Conservation (phyloP, 2,113 vertebrate genomes). For the Phylloscopus whistleri region DNA sequence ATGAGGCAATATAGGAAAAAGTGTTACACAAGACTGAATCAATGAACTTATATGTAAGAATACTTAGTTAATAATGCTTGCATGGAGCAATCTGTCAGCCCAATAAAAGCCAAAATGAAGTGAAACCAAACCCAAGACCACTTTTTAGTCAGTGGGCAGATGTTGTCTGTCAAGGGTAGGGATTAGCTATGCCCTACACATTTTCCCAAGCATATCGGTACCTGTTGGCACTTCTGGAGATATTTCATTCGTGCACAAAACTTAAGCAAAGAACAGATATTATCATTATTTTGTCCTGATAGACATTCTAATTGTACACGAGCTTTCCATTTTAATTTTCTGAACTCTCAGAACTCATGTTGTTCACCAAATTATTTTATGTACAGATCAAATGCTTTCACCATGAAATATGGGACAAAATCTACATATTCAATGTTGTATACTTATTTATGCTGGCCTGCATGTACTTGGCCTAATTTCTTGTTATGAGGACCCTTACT, state of each 20-base stretch:
- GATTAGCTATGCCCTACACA: neutral
- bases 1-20: neutral
- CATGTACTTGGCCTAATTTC: neutral
- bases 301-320: neutral
- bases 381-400: neutral
- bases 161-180: neutral
- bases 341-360: neutral
- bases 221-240: neutral
- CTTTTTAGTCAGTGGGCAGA: neutral
- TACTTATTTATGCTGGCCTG: neutral
- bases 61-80: neutral
- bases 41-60: neutral
- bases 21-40: neutral
- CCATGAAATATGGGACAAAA: neutral
- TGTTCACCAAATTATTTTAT: neutral
- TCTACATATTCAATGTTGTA: neutral
- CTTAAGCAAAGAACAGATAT: neutral
- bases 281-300: neutral
- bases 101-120: neutral
- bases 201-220: neutral
- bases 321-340: slow-evolving; percentile 17
- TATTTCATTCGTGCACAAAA: neutral
- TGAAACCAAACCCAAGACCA: neutral
- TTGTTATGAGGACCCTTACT: neutral
- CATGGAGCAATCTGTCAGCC: neutral